Conservation (phyloP, 2,113 vertebrate species). For the Octodon degus region DNA sequence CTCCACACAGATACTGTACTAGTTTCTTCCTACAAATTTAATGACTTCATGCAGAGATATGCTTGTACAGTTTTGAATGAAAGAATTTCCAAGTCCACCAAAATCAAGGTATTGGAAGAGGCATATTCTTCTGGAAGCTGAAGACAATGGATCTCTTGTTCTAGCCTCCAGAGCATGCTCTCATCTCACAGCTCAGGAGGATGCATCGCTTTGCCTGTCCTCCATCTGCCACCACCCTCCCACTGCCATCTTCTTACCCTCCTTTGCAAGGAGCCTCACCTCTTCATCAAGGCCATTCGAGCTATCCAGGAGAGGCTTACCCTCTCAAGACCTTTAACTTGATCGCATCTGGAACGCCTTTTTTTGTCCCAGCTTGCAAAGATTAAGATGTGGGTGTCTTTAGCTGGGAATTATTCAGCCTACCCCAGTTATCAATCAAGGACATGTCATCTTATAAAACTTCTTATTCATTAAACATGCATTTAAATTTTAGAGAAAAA, state of each 20-base stretch:
- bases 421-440: background rate
- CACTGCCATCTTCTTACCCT: background rate
- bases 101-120: background rate
- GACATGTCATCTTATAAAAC: background rate
- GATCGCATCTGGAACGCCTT: background rate
- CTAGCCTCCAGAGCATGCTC: background rate
- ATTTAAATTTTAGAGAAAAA: background rate
- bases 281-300: background rate
- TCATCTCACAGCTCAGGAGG: background rate
- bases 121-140: background rate
- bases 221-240: background rate
- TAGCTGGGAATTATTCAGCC: background rate
- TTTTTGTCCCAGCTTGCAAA: too few species aligned
- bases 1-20: background rate
- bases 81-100: background rate
- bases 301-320: background rate
- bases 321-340: background rate
- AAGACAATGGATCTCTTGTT: fast-evolving
- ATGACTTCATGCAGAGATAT: background rate
- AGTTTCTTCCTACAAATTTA: background rate
- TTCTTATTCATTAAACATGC: background rate
- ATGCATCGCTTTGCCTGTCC: background rate
- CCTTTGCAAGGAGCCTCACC: background rate
- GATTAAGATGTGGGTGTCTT: background rate
- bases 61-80: background rate